phyloP scores from a whole-genome alignment of 2,113 vertebrate species.

The Coptodon rendalli region DNA sequence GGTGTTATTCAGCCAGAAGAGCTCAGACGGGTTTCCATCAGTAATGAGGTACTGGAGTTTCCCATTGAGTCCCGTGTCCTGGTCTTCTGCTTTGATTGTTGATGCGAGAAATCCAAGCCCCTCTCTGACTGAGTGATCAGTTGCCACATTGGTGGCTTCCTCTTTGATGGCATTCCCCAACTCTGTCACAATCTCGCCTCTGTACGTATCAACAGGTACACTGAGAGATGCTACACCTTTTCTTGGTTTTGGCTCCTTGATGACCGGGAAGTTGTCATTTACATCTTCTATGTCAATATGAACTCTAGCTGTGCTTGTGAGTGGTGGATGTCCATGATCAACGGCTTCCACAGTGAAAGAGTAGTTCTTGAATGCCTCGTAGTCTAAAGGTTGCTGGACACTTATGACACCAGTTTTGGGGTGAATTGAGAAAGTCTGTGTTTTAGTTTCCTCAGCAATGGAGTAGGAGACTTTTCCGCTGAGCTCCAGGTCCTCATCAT shows the following conservation, averaged over 20 bases:
- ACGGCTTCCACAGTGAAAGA: constrained; percentile 80
- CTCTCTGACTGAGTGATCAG: constrained; percentile 2
- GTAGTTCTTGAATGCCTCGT: constrained; percentile 74
- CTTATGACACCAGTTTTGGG: constrained; percentile 76
- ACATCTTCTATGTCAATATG: constrained; percentile 76
- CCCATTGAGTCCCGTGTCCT: constrained; percentile 80
- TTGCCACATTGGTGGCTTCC: neutral
- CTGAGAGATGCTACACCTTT: constrained; percentile 74
- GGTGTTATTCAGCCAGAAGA: constrained; percentile 76
- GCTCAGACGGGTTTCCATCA: constrained; percentile 46
- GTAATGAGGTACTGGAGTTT: constrained; percentile 74
- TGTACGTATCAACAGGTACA: constrained; percentile 76
- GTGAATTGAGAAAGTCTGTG: constrained; percentile 70
- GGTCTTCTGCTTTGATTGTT: constrained; percentile 77
- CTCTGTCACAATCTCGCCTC: constrained; percentile 71
- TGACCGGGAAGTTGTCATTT: constrained; percentile 84
- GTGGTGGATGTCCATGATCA: constrained; percentile 80
- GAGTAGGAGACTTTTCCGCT: constrained; percentile 82
- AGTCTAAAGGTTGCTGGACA: constrained; percentile 77
- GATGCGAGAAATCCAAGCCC: constrained; percentile 62
- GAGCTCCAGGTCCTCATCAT: constrained; percentile 77
- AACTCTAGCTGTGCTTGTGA: constrained; percentile 76
- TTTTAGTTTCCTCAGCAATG: constrained; percentile 23
- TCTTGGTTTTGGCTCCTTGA: constrained; percentile 73
- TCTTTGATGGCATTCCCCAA: constrained; percentile 43